Evolutionary conservation across 2,888 invertebrate genomes (phyloP).

Genomic region (Lamproptera curius): DNA sequence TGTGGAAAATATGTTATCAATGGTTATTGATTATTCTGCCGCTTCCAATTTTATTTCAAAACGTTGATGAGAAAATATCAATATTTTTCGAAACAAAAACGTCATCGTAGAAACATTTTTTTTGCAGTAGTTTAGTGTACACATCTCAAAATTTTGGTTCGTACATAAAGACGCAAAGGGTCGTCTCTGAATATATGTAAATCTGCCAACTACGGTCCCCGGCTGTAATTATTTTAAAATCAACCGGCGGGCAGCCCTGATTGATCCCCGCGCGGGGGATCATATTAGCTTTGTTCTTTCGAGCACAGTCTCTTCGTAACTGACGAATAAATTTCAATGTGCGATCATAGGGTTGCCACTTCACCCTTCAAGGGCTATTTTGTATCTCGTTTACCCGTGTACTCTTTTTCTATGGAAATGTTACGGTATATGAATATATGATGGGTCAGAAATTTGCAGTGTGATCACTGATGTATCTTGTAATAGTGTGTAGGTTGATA

Average conservation of each 20-base stretch:
- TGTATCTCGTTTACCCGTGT: not conserved
- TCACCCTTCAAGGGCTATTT: not conserved
- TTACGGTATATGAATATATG: not conserved
- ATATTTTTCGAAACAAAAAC: too few relatives aligned
- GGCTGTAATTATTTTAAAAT: constrained; percentile 31
- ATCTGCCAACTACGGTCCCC: not conserved
- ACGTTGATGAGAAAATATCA: too few relatives aligned
- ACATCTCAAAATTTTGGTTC: too few relatives aligned
- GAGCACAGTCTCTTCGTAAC: not conserved
- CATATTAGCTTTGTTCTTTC: not conserved
- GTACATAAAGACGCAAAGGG: constrained; percentile 21
- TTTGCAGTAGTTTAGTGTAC: too few relatives aligned
- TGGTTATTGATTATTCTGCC: too few relatives aligned
- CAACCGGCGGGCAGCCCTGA: constrained; percentile 22
- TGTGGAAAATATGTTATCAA: too few relatives aligned
- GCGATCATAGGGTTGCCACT: not conserved
- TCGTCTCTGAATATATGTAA: constrained; percentile 31
- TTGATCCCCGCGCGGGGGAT: constrained; percentile 14
- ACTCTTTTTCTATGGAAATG: not conserved
- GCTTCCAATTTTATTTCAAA: too few relatives aligned
- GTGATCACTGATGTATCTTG: not conserved
- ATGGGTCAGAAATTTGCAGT: not conserved
- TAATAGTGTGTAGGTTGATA: too few relatives aligned
- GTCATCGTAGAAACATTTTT: too few relatives aligned
- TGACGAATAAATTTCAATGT: not conserved